Base-by-base conservation (phyloP, 2,113 vertebrate genomes). In the Himantopus leucocephalus region DNA sequence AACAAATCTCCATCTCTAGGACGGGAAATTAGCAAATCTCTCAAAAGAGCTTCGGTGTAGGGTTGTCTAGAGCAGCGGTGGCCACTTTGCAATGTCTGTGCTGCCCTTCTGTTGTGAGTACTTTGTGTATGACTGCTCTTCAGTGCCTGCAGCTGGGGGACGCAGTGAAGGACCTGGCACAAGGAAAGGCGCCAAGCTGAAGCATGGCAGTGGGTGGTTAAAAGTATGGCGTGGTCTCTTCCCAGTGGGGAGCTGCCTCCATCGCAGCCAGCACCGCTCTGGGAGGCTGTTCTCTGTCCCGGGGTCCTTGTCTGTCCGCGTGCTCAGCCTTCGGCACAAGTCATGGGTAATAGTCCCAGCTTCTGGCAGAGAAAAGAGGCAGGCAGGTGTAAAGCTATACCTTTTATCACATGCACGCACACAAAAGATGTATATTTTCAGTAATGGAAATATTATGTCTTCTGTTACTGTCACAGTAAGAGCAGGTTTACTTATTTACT, bases 241-340 rank as follows among this genome's bases (percentile, higher is more conserved):
- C 50, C 64, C 17, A 5, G 19, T 10, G 59, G 10, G 30, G 12
- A 75, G 27, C 50, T 29, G 43, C 1, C 24, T 64, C 47, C 34
- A 14, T 32, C 4, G 1, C 43, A 48, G 14, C 20, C 64, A 52
- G 45, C 0, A 0, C 41, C 14, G 6, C 20, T 22, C 22, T 53
- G n/a, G 23, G 37, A 59, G 53, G 14, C 56, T 73, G 12, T 32
- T 55, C 21, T 35, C 8, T 5, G 37, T 27, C 14, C 34, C 12
- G 2, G 37, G 35, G 20, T 68, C 53, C 58, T 53, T 45, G n/a
- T n/a, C 53, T 56, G 52, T 35, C 34, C 14, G 1, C 41, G 15
- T 75, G 52, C 72, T 76, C 70, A 50, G 56, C 58, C 45, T 74
- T 55, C 9, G 12, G 62, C 39, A 39, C 23, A 20, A 21, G 17